A percentile compares a stretch with the other conserved stretches of the same genome.
These are phyloP conservation scores for Syngnathus floridae DNA, from an alignment of 2,113 vertebrate genomes.

Conservation along the genomic window DNA sequence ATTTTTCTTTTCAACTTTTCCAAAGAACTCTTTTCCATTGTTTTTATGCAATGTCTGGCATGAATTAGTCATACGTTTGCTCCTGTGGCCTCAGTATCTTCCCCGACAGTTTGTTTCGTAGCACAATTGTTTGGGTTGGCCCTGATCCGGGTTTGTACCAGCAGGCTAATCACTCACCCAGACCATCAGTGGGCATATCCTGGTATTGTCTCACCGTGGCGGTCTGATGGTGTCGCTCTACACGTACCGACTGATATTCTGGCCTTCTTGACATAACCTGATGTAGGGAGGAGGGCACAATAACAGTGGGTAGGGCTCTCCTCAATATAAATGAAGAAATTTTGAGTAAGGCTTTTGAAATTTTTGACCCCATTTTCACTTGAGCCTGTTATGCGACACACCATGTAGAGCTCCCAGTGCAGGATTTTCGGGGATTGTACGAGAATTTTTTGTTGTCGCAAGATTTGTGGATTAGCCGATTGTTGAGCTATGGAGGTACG, in stretches of 20 bases:
- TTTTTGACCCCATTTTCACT: conserved; percentile 14
- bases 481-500: conserved; percentile 52
- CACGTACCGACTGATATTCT: conserved; percentile 30
- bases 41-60: conserved; percentile 7
- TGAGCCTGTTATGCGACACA: conserved; percentile 8
- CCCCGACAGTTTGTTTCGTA: conserved; percentile 40
- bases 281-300: conserved; percentile 27
- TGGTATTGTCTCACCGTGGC: conserved; percentile 57
- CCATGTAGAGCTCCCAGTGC: conserved; percentile 6
- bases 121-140: conserved; percentile 59
- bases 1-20: conserved; percentile 13
- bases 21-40: conserved; percentile 38
- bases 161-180: conserved; percentile 56
- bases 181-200: conserved; percentile 65
- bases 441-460: conserved; percentile 9
- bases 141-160: conserved; percentile 4
- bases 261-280: conserved; percentile 39
- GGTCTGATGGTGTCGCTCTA: conserved; percentile 50
- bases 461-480: conserved; percentile 14
- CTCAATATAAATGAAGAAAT: conserved; percentile 46
- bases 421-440: conserved; percentile 6
- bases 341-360: conserved; percentile 3
- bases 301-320: conserved; percentile 10
- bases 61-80: conserved; percentile 29
- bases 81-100: conserved; percentile 18